Percentiles rank a stretch among this genome's conserved stretches.
Conservation (phyloP, 2,113 vertebrate genomes). For the Panthera uncia region DNA sequence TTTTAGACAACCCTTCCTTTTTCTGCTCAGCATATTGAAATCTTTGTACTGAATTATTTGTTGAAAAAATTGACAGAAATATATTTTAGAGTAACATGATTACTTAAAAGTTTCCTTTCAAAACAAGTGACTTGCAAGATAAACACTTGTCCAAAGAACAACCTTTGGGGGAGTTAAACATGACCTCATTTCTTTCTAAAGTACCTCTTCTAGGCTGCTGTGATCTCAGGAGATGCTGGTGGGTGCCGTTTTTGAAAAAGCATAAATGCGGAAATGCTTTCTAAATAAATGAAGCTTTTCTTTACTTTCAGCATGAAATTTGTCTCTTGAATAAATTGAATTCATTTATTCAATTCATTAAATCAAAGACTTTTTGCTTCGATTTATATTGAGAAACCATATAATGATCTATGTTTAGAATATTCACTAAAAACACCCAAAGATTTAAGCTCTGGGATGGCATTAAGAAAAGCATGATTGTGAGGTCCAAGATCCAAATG, state of each 20-base stretch:
- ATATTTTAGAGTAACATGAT: background rate
- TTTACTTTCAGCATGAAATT: conserved; percentile 15
- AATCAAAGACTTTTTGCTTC: background rate
- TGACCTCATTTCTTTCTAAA: background rate
- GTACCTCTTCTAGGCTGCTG: background rate
- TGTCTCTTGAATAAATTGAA: background rate
- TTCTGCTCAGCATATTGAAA: background rate
- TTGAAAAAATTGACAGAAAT: conserved; percentile 23
- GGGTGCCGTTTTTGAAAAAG: background rate
- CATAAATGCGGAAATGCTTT: background rate
- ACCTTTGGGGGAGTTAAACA: background rate
- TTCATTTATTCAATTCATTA: background rate
- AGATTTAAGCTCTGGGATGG: background rate
- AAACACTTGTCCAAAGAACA: background rate
- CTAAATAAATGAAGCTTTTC: conserved; percentile 27
- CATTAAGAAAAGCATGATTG: background rate
- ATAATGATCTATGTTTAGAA: background rate
- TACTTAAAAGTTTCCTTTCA: conserved; percentile 2
- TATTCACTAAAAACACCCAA: background rate
- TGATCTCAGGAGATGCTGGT: background rate
- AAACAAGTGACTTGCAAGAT: conserved; percentile 36
- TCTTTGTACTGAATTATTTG: conserved; percentile 10
- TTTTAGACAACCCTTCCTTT: background rate
- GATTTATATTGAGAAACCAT: background rate
- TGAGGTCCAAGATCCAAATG: background rate